Conservation (phyloP, 1,140 invertebrate species). For the Macrobrachium nipponense region DNA sequence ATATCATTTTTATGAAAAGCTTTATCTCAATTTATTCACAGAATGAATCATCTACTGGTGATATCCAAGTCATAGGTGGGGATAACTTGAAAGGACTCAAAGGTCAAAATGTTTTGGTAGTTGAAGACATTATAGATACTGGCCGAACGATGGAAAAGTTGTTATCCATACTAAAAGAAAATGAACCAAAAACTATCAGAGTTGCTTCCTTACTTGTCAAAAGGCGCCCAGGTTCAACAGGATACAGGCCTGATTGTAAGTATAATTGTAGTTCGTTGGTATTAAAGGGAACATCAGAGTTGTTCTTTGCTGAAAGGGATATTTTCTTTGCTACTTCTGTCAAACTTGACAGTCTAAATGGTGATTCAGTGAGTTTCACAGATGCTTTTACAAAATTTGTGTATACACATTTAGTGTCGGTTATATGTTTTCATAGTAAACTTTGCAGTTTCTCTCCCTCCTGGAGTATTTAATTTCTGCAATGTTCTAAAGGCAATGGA, state of each 20-base stretch:
- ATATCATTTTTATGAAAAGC: no score
- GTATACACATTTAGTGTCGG: no score
- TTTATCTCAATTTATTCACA: slow-evolving; percentile 60
- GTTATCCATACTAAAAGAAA: slow-evolving; percentile 69
- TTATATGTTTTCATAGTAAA: no score
- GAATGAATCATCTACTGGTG: slow-evolving; percentile 71
- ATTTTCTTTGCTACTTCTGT: no score
- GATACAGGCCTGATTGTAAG: slow-evolving; percentile 72
- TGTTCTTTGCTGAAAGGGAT: no score
- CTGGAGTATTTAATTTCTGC: no score
- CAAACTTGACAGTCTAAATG: no score
- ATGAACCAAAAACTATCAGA: slow-evolving; percentile 71
- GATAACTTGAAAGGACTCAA: slow-evolving; percentile 70
- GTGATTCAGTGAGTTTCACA: no score
- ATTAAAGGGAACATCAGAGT: neutral
- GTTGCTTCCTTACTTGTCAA: slow-evolving; percentile 73
- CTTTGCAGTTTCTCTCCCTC: no score
- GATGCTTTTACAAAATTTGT: no score
- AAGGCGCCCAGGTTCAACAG: slow-evolving; percentile 67
- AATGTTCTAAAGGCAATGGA: no score
- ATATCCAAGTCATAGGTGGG: slow-evolving; percentile 72
- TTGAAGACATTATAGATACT: slow-evolving; percentile 78
- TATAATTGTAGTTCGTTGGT: slow-evolving; percentile 15
- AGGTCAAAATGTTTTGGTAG: slow-evolving; percentile 74
- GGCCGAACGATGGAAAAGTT: slow-evolving; percentile 74